Conservation (phyloP, 2,113 vertebrate species). For the Carlito syrichta region DNA sequence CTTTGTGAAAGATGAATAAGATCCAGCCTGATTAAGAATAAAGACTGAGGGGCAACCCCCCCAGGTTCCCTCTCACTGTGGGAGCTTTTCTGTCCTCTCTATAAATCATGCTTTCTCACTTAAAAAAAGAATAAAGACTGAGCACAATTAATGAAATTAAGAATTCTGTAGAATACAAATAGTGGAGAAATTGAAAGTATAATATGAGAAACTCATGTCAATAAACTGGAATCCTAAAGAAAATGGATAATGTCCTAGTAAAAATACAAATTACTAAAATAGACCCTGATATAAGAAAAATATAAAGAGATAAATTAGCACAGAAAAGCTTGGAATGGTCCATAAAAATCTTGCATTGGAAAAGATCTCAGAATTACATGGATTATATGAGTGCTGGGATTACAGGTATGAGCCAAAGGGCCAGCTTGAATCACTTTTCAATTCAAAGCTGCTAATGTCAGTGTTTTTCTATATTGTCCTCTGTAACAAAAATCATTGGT, state of each 20-base stretch:
- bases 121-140: neutral
- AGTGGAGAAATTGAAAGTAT: neutral
- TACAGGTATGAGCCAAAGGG: too few relatives aligned
- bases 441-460: neutral
- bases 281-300: neutral
- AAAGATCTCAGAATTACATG: neutral
- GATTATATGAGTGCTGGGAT: neutral
- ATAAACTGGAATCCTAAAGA: neutral
- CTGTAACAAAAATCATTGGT: neutral
- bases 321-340: neutral
- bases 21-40: neutral
- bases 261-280: slow-evolving; percentile 15
- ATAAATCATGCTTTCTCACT: too few relatives aligned
- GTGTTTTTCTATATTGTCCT: neutral
- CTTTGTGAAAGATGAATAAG: neutral
- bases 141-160: neutral
- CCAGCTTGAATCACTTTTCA: neutral
- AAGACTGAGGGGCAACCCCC: too few relatives aligned
- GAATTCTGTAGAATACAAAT: neutral
- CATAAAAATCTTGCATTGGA: neutral
- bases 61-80: too few relatives aligned
- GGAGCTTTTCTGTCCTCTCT: too few relatives aligned
- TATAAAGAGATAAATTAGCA: neutral
- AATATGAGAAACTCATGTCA: neutral
- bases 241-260: neutral